Evolutionary conservation across 2,113 vertebrate genomes (phyloP), one percentile per base, ranked within the genome.

Genomic region (Danio rerio): DNA sequence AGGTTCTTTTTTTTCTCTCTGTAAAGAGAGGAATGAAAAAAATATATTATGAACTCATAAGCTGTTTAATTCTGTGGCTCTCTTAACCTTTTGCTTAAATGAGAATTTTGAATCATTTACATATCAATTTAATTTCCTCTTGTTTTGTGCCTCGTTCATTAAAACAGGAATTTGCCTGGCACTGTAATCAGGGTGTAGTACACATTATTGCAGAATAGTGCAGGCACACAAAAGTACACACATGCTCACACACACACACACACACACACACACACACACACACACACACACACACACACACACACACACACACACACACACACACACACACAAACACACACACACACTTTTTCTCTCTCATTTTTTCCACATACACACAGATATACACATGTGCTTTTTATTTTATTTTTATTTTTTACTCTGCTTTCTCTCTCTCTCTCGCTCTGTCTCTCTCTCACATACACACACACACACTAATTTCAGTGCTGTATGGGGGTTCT

Each of bases 81-180:
- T 87, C 86, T 89, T 89, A 92, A 92, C 90, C 88, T 92, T 91
- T 90, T 89, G 89, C 90, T 90, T 89, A 91, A 93, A 93, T 90
- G 88, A 92, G 90, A 90, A 90, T 92, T 90, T 90, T 88, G 84
- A 82, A 83, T 90, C 88, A 93, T 93, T 93, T 92, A 91, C 91
- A 92, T 94, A 94, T 91, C 90, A 91, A 90, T 92, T 93, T 91
- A 89, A 91, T 93, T 93, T 93, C 91, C 90, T 89, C 89, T 88
- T 58, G 88, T 81, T 86, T 84, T 87, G 52, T 59, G 43, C 86
- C 83, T 52, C 86, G 84, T 90, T 88, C 89, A 91, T 92, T 92
- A 90, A 90, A 91, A 89, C 87, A 85, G 81, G 85, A 87, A 86
- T 91, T 87, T 89, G 86, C 86, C 88, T 81, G 77, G 84, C 59